Evolutionary conservation across 2,888 invertebrate genomes (phyloP).

Genomic region (Microctonus brassicae): DNA sequence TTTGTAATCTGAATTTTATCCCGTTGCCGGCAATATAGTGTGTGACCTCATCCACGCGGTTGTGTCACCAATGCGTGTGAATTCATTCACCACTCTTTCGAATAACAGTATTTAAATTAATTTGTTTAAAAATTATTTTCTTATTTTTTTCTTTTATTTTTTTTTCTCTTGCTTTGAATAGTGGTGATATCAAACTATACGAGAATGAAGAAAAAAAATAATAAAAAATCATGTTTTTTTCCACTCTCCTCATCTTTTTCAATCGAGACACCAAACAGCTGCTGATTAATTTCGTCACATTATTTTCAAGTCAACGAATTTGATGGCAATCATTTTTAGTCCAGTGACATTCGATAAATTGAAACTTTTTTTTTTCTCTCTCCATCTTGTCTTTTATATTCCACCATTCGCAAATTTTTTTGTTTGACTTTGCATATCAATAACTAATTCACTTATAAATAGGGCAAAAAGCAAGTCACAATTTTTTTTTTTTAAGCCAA

Average conservation of each 20-base stretch:
- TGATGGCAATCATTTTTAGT: not conserved
- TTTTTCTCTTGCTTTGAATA: not conserved
- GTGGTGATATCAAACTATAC: not conserved
- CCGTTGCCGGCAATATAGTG: not conserved
- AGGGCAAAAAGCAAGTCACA: not conserved
- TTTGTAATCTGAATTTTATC: constrained; percentile 16
- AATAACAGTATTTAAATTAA: not conserved
- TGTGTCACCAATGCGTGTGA: constrained; percentile 3
- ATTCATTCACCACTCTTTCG: not conserved
- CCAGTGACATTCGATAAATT: not conserved
- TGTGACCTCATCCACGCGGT: not conserved
- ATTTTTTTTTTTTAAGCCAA: not conserved
- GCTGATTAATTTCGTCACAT: not conserved
- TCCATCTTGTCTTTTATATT: not conserved
- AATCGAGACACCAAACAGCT: no score
- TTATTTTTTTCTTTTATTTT: no score
- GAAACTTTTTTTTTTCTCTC: not conserved
- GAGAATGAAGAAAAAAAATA: not conserved
- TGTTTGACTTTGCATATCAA: constrained; percentile 18
- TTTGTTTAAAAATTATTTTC: not conserved
- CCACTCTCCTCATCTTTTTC: no score
- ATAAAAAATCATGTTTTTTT: no score
- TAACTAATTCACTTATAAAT: not conserved
- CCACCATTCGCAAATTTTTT: constrained; percentile 29
- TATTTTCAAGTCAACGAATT: not conserved